A percentile compares a stretch with the other conserved stretches of the same genome.
These are phyloP conservation scores for Temnothorax longispinosus DNA, from an alignment of 1,140 invertebrate species.

Conservation along the genomic window DNA sequence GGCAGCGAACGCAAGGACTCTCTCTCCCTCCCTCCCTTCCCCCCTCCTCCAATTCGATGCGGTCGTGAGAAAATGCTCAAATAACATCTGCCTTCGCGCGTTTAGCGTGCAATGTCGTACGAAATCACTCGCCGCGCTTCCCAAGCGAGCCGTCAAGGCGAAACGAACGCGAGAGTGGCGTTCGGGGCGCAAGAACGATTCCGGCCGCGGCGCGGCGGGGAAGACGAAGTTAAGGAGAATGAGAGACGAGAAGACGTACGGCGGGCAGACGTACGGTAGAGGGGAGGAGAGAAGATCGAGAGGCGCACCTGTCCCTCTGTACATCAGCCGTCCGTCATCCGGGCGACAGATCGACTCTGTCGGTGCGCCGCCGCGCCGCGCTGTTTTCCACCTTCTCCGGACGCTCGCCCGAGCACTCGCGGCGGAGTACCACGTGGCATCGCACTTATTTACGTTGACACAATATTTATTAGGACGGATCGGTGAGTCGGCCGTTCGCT, in stretches of 20 bases:
- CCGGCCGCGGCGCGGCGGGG: not conserved
- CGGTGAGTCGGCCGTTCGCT: conserved; percentile 81
- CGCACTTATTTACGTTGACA: conserved; percentile 85
- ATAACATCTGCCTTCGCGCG: not conserved
- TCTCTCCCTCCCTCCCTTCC: no score
- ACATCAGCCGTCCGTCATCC: conserved; percentile 84
- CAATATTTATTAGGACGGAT: conserved; percentile 86
- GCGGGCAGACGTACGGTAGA: conserved; percentile 33
- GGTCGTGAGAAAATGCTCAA: conserved; percentile 24
- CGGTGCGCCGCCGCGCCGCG: conserved; percentile 26
- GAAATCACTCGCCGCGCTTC: conserved; percentile 34
- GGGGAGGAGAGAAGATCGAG: conserved; percentile 66
- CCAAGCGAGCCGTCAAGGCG: not conserved
- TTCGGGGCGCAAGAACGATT: conserved; percentile 36
- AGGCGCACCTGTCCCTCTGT: conserved; percentile 83
- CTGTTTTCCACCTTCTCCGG: conserved; percentile 23
- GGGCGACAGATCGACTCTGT: conserved; percentile 73
- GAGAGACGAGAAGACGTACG: conserved; percentile 46
- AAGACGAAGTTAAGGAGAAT: conserved; percentile 28
- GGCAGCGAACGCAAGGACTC: not conserved
- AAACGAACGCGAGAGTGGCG: conserved; percentile 33
- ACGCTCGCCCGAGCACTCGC: conserved; percentile 43
- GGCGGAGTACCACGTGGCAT: conserved; percentile 61
- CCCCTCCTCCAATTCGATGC: not conserved
- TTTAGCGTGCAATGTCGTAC: conserved; percentile 27